Percentiles rank a stretch among this genome's conserved stretches.
These are phyloP conservation scores for Elymnias hypermnestra DNA, from an alignment of 1,140 invertebrate species.

Conservation along the genomic window DNA sequence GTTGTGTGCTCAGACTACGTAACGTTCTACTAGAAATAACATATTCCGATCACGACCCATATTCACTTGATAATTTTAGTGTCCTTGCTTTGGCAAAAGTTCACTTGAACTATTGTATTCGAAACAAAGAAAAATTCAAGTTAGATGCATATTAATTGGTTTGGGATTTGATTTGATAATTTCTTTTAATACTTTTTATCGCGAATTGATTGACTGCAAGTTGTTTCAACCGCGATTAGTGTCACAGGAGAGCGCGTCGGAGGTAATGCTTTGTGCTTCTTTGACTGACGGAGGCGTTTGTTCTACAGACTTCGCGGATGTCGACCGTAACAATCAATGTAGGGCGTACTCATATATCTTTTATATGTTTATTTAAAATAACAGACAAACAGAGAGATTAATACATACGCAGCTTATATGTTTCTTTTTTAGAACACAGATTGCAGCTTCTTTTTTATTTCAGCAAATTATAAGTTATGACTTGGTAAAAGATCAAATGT, in stretches of 20 bases:
- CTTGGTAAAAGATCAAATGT: no score
- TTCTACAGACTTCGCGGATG: slow-evolving; percentile 32
- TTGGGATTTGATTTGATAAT: no score
- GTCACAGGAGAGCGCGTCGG: slow-evolving; percentile 20
- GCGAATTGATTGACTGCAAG: neutral
- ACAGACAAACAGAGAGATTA: no score
- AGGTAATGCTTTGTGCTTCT: slow-evolving; percentile 26
- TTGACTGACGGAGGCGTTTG: slow-evolving; percentile 24
- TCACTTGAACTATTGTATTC: slow-evolving; percentile 16
- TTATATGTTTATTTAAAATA: neutral
- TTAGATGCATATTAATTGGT: neutral
- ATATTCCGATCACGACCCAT: slow-evolving; percentile 56
- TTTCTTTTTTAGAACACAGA: no score
- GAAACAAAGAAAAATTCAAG: neutral
- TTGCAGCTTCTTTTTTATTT: no score
- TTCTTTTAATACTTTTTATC: neutral
- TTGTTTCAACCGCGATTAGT: neutral
- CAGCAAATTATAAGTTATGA: no score
- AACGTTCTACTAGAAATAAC: slow-evolving; percentile 40
- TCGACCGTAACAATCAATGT: slow-evolving; percentile 59
- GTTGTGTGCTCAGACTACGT: slow-evolving; percentile 62
- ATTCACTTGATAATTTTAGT: slow-evolving; percentile 47
- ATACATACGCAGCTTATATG: no score
- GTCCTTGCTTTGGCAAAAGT: slow-evolving; percentile 37
- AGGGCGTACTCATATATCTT: slow-evolving; percentile 41